Evolutionary conservation across 30 jellyfish, hydroid and myxozoan species (phyloP).

Genomic region (Cassiopea andromeda): DNA sequence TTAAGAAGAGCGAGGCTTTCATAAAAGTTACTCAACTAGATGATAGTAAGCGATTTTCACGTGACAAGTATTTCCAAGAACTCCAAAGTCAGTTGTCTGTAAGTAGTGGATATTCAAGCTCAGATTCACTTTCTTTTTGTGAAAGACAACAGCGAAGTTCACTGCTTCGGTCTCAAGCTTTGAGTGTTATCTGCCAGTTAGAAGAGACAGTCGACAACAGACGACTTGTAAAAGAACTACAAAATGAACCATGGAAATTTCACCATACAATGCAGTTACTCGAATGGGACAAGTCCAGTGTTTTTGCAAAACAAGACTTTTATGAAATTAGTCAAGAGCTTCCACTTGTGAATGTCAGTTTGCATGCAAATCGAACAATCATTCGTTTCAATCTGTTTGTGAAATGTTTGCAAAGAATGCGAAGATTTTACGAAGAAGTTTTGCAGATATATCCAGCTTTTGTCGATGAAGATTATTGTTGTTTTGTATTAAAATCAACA

Average conservation of each 20-base stretch:
- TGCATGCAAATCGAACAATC: conserved; percentile 9
- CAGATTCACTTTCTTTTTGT: conserved; percentile 35
- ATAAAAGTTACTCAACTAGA: conserved; percentile 21
- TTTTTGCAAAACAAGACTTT: conserved; percentile 72
- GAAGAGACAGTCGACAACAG: conserved; percentile 30
- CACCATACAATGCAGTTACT: conserved; percentile 70
- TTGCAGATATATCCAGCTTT: conserved; percentile 40
- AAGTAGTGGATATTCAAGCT: conserved; percentile 54
- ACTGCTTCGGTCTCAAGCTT: conserved; percentile 48
- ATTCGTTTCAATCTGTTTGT: conserved; percentile 53
- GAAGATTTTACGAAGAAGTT: conserved; percentile 51
- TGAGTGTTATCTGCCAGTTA: conserved; percentile 39
- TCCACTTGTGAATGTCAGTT: conserved; percentile 50
- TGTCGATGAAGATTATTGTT: conserved; percentile 66
- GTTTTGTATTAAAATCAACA: conserved; percentile 42
- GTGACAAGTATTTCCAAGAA: conserved; percentile 59
- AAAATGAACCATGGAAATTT: conserved; percentile 63
- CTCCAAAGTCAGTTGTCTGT: conserved; percentile 60
- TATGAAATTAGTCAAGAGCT: conserved; percentile 53
- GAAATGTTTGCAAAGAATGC: conserved; percentile 39
- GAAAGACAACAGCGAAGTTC: not conserved
- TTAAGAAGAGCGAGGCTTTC: conserved; percentile 23
- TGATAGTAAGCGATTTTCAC: conserved; percentile 24
- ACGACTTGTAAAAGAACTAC: conserved; percentile 23
- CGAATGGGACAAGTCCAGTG: conserved; percentile 72